Base-by-base conservation (phyloP, 2,113 vertebrate genomes). In the Otis tarda region DNA sequence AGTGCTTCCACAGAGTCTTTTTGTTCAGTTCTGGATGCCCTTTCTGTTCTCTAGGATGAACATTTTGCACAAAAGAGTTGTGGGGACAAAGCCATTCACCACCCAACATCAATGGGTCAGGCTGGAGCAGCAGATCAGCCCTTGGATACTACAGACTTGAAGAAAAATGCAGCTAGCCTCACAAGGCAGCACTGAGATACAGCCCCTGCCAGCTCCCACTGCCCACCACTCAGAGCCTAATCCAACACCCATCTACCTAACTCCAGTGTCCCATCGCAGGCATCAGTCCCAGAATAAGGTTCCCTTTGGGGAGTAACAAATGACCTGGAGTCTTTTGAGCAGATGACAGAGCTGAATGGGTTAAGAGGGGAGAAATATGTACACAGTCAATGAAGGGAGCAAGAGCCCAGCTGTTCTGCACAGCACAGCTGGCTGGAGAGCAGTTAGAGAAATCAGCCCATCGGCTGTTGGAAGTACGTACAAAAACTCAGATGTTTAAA, bases 401-500 rank as follows among this genome's bases (percentile, higher is more conserved):
- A 69, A 61, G 5, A 92, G 37, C 17, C 57, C 78, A 90, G 89
- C 93, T 87, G 90, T 65, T 94, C 33, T 19, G 30, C 80, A 94
- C 41, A 19, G 74, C 69, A 55, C 83, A 74, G 69, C 24, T 65
- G 76, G 78, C 47, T 80, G 49, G 57, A 87, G 67, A 91, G 70
- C 56, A 68, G 53, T 86, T 56, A 93, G 63, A 88, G 67, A 93
- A 61, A 67, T 91, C 71, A 95, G 68, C 83, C 81, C 55, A 56
- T 78, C 15, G 0, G 7, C 71, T 78, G 71, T 78, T 59, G 60
- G 55, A 56, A 43, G n/a, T 70, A 94, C 91, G 82, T 97, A 97
- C 91, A 96, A 96, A 96, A 96, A 18, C 71, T 90, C 75, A 70
- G 39, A 41, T 81, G 52, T 81, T 94, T 85, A 68, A 86, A 95